These are phyloP conservation scores for Nyctibius grandis DNA, from an alignment of 2,797 vertebrate species.

Conservation along the genomic window DNA sequence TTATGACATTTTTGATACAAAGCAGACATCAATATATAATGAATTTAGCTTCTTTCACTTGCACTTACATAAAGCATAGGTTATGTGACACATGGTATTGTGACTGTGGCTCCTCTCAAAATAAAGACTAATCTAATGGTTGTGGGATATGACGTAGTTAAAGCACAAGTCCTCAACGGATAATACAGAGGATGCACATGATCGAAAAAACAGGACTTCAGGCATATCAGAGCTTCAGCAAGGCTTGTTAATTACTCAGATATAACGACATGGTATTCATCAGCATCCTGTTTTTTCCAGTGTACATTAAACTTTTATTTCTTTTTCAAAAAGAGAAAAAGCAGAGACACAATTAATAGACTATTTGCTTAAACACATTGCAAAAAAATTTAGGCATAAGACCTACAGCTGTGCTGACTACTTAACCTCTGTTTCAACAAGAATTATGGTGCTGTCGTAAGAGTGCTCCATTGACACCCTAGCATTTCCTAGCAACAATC, in stretches of 20 bases:
- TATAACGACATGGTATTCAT: background rate
- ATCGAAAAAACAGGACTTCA: background rate
- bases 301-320: background rate
- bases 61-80: background rate
- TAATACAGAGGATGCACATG: background rate
- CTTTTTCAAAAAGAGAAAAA: background rate
- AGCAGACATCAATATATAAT: background rate
- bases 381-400: background rate
- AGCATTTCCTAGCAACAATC: constrained; percentile 57
- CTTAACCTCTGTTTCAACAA: background rate
- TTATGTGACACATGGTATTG: background rate
- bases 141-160: background rate
- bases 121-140: background rate
- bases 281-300: background rate
- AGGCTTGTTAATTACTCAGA: background rate
- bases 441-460: background rate
- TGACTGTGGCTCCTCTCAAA: background rate
- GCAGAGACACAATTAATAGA: background rate
- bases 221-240: background rate
- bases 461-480: background rate
- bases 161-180: background rate
- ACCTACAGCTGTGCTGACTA: background rate
- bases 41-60: background rate
- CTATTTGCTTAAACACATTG: background rate
- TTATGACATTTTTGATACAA: background rate